Base-by-base conservation (phyloP, 2,888 invertebrate species). In the Theretra japonica region DNA sequence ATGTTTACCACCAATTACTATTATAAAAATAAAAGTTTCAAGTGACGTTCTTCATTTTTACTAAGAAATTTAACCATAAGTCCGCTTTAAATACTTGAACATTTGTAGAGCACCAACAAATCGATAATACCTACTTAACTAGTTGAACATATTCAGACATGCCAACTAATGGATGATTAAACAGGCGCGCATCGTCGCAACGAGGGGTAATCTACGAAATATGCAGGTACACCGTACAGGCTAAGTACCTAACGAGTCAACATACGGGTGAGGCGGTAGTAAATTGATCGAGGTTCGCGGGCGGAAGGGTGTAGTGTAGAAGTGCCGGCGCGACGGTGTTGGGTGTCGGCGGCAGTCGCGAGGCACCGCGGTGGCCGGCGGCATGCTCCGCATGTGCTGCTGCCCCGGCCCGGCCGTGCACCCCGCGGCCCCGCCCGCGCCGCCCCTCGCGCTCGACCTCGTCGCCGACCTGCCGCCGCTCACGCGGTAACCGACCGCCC, bases 391-490 rank as follows among this genome's bases (percentile, higher is more conserved):
- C 77, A 80, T 85, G 78, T 89, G 91, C 80, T 90, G 89, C 83
- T 87, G 89, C 77, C 83, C 85, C 73, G 82, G 77, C 79, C 80
- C 71, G 81, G 82, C 78, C 73, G 84, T 84, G 60, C 84, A 82
- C 75, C 80, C 79, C 74, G 80, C 75, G 79, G 79, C 74, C 81
- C 85, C 77, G 75, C 84, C 74, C 65, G 76, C 77, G 68, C 77
- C 80, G 62, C 77, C 83, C 74, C 87, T 86, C 77, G 81, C 87
- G 62, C 91, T 88, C 82, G 93, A 93, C 88, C 89, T 93, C 83
- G 93, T 92, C 79, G 92, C 90, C 78, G 91, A 91, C 85, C 86
- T 92, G 74, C 93, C 93, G 74, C 79, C 86, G 72, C 90, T 88
- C 85, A 87, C 92, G 81, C 89, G 93, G 93, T 93, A 93, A 87